A percentile compares a stretch with the other conserved stretches of the same genome.
Conservation (phyloP, 2,113 vertebrate species). For the Poeciliopsis retropinna region DNA sequence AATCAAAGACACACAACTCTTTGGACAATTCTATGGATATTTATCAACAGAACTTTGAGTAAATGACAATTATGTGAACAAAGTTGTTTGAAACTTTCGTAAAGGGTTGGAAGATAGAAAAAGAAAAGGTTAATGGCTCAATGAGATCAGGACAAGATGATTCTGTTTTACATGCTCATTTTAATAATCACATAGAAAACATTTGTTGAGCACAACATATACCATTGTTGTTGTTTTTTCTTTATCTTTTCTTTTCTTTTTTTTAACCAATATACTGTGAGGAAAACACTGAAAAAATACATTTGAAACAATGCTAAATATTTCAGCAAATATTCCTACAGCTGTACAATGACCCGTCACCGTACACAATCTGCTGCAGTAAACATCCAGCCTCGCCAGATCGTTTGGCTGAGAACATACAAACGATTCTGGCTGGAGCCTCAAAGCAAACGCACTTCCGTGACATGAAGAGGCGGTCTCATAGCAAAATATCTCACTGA, state of each 20-base stretch:
- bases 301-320: conserved; percentile 67
- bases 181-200: conserved; percentile 96
- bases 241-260: too few species aligned
- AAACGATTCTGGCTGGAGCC: conserved; percentile 30
- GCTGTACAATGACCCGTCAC: conserved; percentile 79
- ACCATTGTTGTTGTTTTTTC: conserved; percentile 65
- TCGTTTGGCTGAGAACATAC: conserved; percentile 25
- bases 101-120: too few species aligned
- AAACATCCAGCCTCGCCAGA: conserved; percentile 42
- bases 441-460: conserved; percentile 29
- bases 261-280: conserved; percentile 87
- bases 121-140: neutral
- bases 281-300: conserved; percentile 83
- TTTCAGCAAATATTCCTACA: conserved; percentile 59
- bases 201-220: conserved; percentile 90
- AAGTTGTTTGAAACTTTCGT: too few species aligned
- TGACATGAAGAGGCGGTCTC: conserved; percentile 39
- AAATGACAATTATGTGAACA: too few species aligned
- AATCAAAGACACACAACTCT: neutral
- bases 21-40: neutral
- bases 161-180: conserved; percentile 86
- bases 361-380: conserved; percentile 60
- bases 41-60: neutral
- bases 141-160: neutral
- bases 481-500: conserved; percentile 45